These are phyloP conservation scores for Neosilurus mollespiculum DNA, from an alignment of 2,797 vertebrate genomes.

Conservation along the genomic window DNA sequence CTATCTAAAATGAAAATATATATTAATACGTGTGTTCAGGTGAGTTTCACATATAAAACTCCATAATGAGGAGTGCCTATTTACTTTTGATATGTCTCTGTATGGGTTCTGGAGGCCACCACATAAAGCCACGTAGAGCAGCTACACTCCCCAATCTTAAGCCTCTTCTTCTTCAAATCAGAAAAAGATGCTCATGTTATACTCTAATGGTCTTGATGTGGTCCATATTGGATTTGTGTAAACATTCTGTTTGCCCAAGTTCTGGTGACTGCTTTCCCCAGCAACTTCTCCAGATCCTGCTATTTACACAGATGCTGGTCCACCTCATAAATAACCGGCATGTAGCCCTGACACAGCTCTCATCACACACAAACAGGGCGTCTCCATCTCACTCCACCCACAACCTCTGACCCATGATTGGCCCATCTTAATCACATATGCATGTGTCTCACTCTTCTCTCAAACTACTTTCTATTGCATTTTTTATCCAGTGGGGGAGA, in stretches of 20 bases:
- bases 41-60: too few species aligned
- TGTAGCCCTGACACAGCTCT: background rate
- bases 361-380: background rate
- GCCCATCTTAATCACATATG: background rate
- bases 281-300: background rate
- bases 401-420: background rate
- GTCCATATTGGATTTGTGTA: constrained; percentile 28
- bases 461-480: background rate
- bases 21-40: too few species aligned
- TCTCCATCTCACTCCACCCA: background rate
- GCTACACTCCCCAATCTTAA: background rate
- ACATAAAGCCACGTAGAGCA: background rate
- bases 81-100: too few species aligned
- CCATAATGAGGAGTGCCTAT: too few species aligned
- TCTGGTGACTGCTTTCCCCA: constrained; percentile 2
- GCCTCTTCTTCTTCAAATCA: constrained; percentile 14
- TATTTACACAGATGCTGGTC: constrained; percentile 11
- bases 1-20: too few species aligned
- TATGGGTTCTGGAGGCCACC: background rate
- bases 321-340: constrained; percentile 15
- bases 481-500: background rate
- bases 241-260: constrained; percentile 28
- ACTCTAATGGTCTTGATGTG: background rate
- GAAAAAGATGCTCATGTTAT: constrained; percentile 8
- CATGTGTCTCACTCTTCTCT: background rate